Percentiles rank a stretch among this genome's conserved stretches.
These are phyloP conservation scores for Xyrichtys novacula DNA, from an alignment of 2,797 vertebrate genomes.

Conservation along the genomic window DNA sequence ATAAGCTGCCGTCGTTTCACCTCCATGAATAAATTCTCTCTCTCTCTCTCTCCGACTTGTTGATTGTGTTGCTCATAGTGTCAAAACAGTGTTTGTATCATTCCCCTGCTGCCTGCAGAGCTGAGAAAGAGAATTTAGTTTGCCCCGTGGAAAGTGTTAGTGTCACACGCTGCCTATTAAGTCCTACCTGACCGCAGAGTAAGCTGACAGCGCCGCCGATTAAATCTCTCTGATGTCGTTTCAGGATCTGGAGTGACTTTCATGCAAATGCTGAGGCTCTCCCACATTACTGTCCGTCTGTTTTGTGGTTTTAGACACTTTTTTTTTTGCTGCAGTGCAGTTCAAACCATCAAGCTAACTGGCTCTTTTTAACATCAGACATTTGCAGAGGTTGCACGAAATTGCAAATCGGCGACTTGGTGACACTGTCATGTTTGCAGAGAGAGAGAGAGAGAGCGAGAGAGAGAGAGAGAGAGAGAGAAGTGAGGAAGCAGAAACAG, in stretches of 20 bases:
- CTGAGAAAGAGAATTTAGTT: constrained; percentile 13
- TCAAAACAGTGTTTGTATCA: constrained; percentile 18
- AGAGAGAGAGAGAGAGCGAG: constrained; percentile 25
- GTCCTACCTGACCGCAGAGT: constrained; percentile 33
- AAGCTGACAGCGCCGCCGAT: constrained; percentile 57
- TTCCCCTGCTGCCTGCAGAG: constrained; percentile 12
- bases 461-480: constrained; percentile 1
- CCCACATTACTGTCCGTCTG: constrained; percentile 42
- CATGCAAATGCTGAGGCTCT: constrained; percentile 49
- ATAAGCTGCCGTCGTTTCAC: too few species aligned
- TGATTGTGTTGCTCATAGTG: constrained; percentile 15
- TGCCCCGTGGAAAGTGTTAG: constrained; percentile 16
- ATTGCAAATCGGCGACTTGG: constrained; percentile 71
- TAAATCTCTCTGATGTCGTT: constrained; percentile 52
- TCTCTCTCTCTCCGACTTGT: not conserved
- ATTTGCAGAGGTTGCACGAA: constrained; percentile 58
- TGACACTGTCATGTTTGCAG: constrained; percentile 73
- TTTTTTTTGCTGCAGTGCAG: constrained; percentile 61
- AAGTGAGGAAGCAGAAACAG: constrained; percentile 46
- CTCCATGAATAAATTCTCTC: not conserved
- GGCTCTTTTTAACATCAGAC: constrained; percentile 53
- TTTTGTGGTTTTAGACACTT: constrained; percentile 49
- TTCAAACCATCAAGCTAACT: constrained; percentile 53
- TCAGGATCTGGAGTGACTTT: constrained; percentile 49
- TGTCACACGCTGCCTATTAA: constrained; percentile 47